Conservation (phyloP, 2,888 invertebrate genomes). For the Spilosoma lubricipeda region DNA sequence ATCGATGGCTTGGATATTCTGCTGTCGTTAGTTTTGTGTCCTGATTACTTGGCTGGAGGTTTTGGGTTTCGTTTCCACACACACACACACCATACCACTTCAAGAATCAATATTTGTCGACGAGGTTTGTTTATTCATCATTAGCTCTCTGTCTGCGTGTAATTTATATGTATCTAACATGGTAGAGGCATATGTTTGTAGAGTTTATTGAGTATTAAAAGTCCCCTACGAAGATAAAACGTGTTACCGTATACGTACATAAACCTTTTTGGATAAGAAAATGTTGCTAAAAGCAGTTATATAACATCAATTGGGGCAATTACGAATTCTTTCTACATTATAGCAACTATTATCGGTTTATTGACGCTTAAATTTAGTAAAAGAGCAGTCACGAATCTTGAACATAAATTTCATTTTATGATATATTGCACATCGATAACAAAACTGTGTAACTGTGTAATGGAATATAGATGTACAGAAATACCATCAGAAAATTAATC, state of each 20-base stretch:
- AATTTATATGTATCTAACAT: background rate
- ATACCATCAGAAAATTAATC: background rate
- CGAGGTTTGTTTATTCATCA: background rate
- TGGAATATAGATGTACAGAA: background rate
- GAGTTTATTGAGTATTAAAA: too few species aligned
- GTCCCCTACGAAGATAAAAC: too few species aligned
- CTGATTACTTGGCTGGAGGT: background rate
- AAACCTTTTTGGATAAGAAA: background rate
- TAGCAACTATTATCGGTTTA: background rate
- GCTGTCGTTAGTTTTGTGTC: background rate
- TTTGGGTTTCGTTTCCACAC: background rate
- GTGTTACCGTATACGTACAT: too few species aligned
- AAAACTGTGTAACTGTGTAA: background rate
- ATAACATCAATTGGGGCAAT: background rate
- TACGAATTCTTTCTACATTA: background rate
- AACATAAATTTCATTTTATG: background rate
- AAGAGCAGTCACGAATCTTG: background rate
- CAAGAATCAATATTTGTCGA: background rate
- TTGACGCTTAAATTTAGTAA: background rate
- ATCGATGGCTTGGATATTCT: constrained; percentile 38
- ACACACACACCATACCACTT: background rate
- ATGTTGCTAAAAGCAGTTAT: background rate
- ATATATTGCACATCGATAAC: background rate
- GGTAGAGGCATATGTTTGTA: too few species aligned
- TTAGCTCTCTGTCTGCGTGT: background rate